Conservation (phyloP, 2,888 invertebrate genomes). For the Pristionchus japonicus region DNA sequence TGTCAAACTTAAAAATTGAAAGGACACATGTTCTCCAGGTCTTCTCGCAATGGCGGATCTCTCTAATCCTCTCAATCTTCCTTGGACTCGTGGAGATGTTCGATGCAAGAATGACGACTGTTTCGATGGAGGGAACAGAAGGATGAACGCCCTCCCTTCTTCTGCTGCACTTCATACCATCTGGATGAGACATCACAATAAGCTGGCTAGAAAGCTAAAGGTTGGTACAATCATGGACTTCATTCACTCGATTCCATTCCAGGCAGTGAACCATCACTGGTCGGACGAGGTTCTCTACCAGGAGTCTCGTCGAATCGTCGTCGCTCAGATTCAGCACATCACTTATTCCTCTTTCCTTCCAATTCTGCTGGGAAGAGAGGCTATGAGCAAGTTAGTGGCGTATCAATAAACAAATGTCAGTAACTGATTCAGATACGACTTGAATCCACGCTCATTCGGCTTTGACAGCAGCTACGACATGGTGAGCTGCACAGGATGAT, state of each 20-base stretch:
- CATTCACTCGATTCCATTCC: background rate
- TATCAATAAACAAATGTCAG: background rate
- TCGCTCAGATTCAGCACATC: conserved; percentile 80
- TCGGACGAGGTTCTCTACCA: conserved; percentile 74
- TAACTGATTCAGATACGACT: conserved; percentile 80
- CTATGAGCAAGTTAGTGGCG: conserved; percentile 49
- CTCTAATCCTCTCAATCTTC: conserved; percentile 45
- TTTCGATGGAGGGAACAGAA: conserved; percentile 22
- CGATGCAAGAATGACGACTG: conserved; percentile 46
- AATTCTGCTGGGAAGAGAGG: conserved; percentile 68
- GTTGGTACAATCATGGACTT: conserved; percentile 14
- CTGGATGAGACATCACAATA: conserved; percentile 74
- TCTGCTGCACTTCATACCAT: conserved; percentile 66
- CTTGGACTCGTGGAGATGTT: conserved; percentile 53
- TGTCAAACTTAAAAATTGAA: background rate
- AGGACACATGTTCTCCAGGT: background rate
- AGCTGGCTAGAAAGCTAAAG: conserved; percentile 62
- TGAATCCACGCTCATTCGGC: conserved; percentile 82
- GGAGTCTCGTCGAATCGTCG: conserved; percentile 76
- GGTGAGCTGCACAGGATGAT: conserved; percentile 52
- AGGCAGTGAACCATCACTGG: conserved; percentile 71
- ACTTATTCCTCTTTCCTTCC: conserved; percentile 75
- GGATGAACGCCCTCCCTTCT: conserved; percentile 59
- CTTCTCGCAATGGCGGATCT: conserved; percentile 13
- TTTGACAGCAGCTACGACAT: conserved; percentile 80